These are phyloP conservation scores for Mycalesis mineus DNA, from an alignment of 2,888 invertebrate species.

Conservation along the genomic window DNA sequence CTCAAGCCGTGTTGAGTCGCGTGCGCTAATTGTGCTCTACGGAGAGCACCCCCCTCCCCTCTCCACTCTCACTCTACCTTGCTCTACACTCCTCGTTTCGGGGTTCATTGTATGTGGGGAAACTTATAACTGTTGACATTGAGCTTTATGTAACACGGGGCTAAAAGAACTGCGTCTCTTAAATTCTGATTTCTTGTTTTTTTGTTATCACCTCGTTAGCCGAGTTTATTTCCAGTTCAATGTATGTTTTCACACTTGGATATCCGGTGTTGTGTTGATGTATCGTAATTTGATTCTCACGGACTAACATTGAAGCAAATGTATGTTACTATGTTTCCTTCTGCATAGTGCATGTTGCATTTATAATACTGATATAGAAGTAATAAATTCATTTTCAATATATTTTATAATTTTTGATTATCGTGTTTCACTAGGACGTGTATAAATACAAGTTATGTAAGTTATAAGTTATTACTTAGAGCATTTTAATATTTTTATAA, in stretches of 20 bases:
- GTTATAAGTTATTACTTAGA: too few species aligned
- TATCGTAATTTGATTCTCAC: not conserved
- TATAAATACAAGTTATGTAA: too few species aligned
- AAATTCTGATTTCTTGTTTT: conserved; percentile 29
- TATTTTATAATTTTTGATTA: too few species aligned
- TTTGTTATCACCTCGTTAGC: conserved; percentile 37
- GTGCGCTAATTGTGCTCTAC: conserved; percentile 75
- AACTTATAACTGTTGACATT: conserved; percentile 67
- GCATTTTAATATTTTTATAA: too few species aligned
- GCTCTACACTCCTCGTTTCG: conserved; percentile 62
- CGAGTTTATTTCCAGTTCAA: conserved; percentile 26
- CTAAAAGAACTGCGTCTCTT: conserved; percentile 39
- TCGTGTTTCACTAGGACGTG: too few species aligned
- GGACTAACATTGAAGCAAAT: not conserved
- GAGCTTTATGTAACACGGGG: conserved; percentile 44
- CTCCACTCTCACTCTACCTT: conserved; percentile 29
- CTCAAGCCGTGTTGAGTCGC: conserved; percentile 74
- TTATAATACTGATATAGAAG: too few species aligned
- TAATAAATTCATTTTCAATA: too few species aligned
- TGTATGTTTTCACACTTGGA: not conserved
- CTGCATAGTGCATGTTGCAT: not conserved
- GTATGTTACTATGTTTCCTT: not conserved
- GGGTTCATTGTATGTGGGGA: conserved; percentile 53
- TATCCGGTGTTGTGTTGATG: not conserved
- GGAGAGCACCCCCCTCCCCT: conserved; percentile 39